A percentile compares a stretch with the other conserved stretches of the same genome.
Conservation (phyloP, 1,140 invertebrate genomes). For the Mercenaria mercenaria region DNA sequence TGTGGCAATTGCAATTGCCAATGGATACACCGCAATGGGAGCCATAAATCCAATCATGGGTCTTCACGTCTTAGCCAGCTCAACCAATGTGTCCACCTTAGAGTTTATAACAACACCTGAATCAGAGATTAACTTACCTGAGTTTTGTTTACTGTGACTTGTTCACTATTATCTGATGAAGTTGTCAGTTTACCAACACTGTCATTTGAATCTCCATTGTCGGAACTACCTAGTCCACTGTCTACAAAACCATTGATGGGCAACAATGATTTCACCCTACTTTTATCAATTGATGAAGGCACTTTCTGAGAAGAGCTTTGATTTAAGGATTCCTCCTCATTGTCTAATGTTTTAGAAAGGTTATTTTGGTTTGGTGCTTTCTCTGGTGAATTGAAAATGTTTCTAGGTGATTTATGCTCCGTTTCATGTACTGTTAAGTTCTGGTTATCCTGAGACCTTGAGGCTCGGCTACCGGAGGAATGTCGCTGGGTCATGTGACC, state of each 20-base stretch:
- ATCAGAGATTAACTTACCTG: not conserved
- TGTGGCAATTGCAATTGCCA: too few species aligned
- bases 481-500: constrained; percentile 11
- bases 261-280: not conserved
- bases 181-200: constrained; percentile 65
- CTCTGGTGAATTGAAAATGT: not conserved
- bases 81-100: too few species aligned
- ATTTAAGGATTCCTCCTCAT: not conserved
- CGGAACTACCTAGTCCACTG: constrained; percentile 81
- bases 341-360: not conserved
- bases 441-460: constrained; percentile 6
- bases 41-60: too few species aligned
- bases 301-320: not conserved
- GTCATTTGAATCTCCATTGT: constrained; percentile 83
- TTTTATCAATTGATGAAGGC: constrained; percentile 20
- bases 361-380: not conserved
- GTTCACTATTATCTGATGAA: not conserved
- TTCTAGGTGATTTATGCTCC: not conserved
- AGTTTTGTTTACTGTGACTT: not conserved
- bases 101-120: too few species aligned
- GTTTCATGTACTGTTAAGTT: not conserved
- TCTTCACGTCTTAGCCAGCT: too few species aligned
- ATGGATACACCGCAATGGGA: too few species aligned
- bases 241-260: constrained; percentile 71
- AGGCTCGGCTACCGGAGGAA: not conserved